phyloP scores from a whole-genome alignment of 2,797 vertebrate species.

The Melanotaenia maccullochi region DNA sequence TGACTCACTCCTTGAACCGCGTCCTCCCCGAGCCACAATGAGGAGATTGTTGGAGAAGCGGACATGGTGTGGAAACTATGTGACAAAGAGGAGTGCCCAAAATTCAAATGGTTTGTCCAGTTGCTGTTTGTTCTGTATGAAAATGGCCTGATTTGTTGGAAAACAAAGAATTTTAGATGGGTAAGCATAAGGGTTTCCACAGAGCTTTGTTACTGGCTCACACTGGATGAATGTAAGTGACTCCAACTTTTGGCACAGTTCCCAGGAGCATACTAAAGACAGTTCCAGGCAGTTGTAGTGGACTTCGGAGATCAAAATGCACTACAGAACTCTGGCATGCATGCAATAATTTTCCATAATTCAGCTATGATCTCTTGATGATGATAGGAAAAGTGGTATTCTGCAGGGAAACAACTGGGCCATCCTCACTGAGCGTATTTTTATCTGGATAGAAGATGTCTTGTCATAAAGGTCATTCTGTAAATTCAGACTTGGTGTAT shows the following conservation, averaged over 20 bases:
- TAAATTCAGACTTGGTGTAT: slow-evolving; percentile 50
- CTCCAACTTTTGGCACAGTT: slow-evolving; percentile 63
- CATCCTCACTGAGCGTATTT: slow-evolving; percentile 12
- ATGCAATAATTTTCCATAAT: slow-evolving; percentile 51
- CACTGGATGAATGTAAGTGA: slow-evolving; percentile 71
- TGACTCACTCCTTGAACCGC: slow-evolving; percentile 67
- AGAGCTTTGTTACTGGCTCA: slow-evolving; percentile 59
- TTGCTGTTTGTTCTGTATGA: slow-evolving; percentile 77
- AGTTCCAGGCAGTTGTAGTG: slow-evolving; percentile 54
- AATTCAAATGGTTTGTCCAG: slow-evolving; percentile 71
- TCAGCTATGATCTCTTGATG: slow-evolving; percentile 40
- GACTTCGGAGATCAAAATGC: slow-evolving; percentile 51
- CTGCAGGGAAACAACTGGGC: slow-evolving; percentile 31
- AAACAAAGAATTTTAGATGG: slow-evolving; percentile 74
- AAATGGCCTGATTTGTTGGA: slow-evolving; percentile 65
- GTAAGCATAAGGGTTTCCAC: slow-evolving; percentile 72
- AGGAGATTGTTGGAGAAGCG: slow-evolving; percentile 81
- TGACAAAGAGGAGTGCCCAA: slow-evolving; percentile 77
- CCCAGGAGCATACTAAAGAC: slow-evolving; percentile 61
- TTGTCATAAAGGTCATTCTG: slow-evolving; percentile 62
- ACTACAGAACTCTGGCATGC: slow-evolving; percentile 42
- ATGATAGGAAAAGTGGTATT: slow-evolving; percentile 19
- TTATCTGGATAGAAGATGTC: slow-evolving; percentile 35
- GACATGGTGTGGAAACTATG: slow-evolving; percentile 90
- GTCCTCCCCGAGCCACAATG: slow-evolving; percentile 80